Evolutionary conservation across 2,113 vertebrate genomes (phyloP).

Genomic region (Eptesicus fuscus): DNA sequence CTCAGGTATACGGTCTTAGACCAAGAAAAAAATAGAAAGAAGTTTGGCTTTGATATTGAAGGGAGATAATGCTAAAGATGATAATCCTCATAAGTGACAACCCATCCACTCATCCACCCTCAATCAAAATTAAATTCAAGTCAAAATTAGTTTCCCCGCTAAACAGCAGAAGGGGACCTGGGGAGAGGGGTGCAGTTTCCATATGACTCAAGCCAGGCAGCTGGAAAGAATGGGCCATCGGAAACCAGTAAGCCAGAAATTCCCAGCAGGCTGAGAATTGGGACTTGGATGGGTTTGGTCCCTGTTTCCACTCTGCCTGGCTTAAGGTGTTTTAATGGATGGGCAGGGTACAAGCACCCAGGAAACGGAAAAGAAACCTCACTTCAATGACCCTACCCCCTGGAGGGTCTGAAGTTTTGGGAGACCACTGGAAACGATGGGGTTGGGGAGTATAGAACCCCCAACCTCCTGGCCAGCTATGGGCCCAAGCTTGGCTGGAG

Average conservation of each 20-base stretch:
- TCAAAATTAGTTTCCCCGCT: not conserved
- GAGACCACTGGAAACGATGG: not conserved
- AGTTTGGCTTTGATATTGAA: not conserved
- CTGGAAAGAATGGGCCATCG: not conserved
- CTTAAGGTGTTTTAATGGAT: not conserved
- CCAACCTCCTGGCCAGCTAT: too few relatives aligned
- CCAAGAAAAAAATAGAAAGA: not conserved
- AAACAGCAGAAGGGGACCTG: not conserved
- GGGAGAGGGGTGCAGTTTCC: not conserved
- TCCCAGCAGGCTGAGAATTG: not conserved
- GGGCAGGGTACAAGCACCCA: not conserved
- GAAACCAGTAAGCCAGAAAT: not conserved
- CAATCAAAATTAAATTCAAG: conserved; percentile 4
- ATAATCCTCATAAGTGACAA: not conserved
- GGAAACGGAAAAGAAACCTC: not conserved
- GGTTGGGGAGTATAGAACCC: not conserved
- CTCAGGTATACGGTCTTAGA: not conserved
- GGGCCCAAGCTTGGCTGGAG: not conserved
- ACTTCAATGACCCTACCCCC: not conserved
- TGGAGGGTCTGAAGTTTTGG: not conserved
- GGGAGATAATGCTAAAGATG: not conserved
- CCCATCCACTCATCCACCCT: not conserved
- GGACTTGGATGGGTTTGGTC: not conserved
- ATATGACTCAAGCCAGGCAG: not conserved
- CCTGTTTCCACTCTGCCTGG: too few relatives aligned